These are phyloP conservation scores for Gadopsis marmoratus DNA, from an alignment of 2,797 vertebrate genomes.

Conservation along the genomic window DNA sequence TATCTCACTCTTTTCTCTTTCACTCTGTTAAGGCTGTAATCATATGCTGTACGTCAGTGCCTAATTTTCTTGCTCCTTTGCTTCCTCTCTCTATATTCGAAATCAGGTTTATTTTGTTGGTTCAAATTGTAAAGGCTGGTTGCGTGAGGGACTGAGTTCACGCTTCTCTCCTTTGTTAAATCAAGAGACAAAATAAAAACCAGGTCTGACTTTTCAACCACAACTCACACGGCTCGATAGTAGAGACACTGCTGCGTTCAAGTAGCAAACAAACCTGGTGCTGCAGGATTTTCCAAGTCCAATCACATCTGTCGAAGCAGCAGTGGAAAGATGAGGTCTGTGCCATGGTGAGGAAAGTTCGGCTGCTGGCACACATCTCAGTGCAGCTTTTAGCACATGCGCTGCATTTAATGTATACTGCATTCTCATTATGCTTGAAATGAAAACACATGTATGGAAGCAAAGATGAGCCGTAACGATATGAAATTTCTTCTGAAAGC, in stretches of 20 bases:
- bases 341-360: slow-evolving; percentile 20
- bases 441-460: slow-evolving; percentile 10
- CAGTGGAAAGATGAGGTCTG: slow-evolving; percentile 55
- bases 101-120: slow-evolving; percentile 11
- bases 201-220: slow-evolving; percentile 27
- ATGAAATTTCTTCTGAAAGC: neutral
- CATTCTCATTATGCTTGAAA: neutral
- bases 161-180: neutral
- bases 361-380: slow-evolving; percentile 29
- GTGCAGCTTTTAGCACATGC: slow-evolving; percentile 24
- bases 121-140: neutral
- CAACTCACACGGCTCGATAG: slow-evolving; percentile 35
- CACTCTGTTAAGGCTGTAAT: neutral
- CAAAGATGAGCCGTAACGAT: neutral
- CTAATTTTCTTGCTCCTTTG: neutral
- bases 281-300: slow-evolving; percentile 36
- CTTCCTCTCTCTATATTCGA: neutral
- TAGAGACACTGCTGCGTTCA: slow-evolving; percentile 26
- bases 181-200: slow-evolving; percentile 11
- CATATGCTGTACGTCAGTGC: slow-evolving; percentile 20
- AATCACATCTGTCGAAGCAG: slow-evolving; percentile 59
- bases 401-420: slow-evolving; percentile 16
- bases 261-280: slow-evolving; percentile 44
- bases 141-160: slow-evolving; percentile 11
- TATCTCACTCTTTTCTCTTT: slow-evolving; percentile 30